Conservation (phyloP, 37 sponge, comb jelly and placozoan genomes). For the Lycopodina hypogea region DNA sequence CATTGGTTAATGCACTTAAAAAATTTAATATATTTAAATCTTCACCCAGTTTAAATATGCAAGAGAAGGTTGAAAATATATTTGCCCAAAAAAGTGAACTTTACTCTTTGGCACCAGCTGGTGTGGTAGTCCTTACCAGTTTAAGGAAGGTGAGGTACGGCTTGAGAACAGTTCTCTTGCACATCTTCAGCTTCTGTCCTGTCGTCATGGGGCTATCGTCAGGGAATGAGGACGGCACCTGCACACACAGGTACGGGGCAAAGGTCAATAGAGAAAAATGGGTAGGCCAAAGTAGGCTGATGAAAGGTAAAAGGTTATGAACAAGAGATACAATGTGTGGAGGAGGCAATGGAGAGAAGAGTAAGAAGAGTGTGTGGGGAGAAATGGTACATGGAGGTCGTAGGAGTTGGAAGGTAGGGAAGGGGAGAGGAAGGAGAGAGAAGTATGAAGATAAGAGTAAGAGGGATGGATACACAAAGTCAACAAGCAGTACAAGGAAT, state of each 20-base stretch:
- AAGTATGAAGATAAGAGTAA: not conserved
- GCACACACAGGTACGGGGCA: slow-evolving; percentile 1
- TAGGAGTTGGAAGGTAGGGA: not conserved
- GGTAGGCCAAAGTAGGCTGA: not conserved
- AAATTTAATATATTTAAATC: too few species aligned
- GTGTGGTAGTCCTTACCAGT: slow-evolving; percentile 45
- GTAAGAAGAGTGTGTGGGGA: not conserved
- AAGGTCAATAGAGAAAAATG: not conserved
- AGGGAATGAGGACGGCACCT: not conserved
- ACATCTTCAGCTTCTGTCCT: slow-evolving; percentile 52
- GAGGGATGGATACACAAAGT: not conserved
- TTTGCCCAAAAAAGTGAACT: too few species aligned
- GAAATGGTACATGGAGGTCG: not conserved
- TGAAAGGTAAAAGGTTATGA: not conserved
- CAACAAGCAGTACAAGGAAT: too few species aligned
- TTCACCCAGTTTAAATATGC: too few species aligned
- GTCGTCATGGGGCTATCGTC: slow-evolving; percentile 32
- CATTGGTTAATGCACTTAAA: too few species aligned
- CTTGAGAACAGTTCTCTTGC: slow-evolving; percentile 65
- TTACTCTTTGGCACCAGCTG: too few species aligned
- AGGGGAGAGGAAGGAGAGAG: slow-evolving; percentile 3
- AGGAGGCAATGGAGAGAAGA: not conserved
- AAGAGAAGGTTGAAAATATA: too few species aligned
- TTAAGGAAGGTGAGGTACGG: slow-evolving; percentile 65
- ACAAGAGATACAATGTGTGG: not conserved